Conservation (phyloP, 2,888 invertebrate genomes). For the Aromia moschata region DNA sequence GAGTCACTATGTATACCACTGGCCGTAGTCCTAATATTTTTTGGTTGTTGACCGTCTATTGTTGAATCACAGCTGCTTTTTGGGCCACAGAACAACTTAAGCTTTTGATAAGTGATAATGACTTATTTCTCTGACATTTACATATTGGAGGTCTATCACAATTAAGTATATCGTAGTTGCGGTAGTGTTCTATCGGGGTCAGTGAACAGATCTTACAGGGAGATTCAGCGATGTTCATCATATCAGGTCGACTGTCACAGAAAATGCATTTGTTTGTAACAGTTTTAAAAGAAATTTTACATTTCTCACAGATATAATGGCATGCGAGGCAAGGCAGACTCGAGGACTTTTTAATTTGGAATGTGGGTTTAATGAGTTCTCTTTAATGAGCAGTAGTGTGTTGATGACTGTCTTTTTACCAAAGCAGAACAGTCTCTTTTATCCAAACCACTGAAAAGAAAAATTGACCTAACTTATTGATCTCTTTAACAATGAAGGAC, state of each 20-base stretch:
- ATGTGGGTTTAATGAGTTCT: constrained; percentile 15
- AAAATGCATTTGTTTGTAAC: constrained; percentile 50
- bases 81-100: constrained; percentile 59
- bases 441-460: constrained; percentile 39
- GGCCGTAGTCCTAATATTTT: constrained; percentile 59
- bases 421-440: constrained; percentile 50
- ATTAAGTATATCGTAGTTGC: constrained; percentile 56
- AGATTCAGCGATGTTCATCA: constrained; percentile 59
- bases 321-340: constrained; percentile 43
- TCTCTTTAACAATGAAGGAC: constrained; percentile 43
- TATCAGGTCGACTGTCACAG: constrained; percentile 53
- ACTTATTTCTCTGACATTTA: constrained; percentile 55
- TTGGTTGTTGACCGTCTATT: constrained; percentile 53
- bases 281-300: constrained; percentile 40
- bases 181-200: constrained; percentile 56
- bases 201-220: constrained; percentile 60
- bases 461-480: constrained; percentile 48
- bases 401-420: constrained; percentile 49
- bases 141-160: constrained; percentile 53
- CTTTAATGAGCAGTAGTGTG: constrained; percentile 12
- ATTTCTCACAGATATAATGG: constrained; percentile 40
- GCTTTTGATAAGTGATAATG: constrained; percentile 59
- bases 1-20: constrained; percentile 58
- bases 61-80: constrained; percentile 52
- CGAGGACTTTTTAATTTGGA: constrained; percentile 35